phyloP scores from a whole-genome alignment of 2,888 invertebrate species.

The Caenorhabditis sp. region DNA sequence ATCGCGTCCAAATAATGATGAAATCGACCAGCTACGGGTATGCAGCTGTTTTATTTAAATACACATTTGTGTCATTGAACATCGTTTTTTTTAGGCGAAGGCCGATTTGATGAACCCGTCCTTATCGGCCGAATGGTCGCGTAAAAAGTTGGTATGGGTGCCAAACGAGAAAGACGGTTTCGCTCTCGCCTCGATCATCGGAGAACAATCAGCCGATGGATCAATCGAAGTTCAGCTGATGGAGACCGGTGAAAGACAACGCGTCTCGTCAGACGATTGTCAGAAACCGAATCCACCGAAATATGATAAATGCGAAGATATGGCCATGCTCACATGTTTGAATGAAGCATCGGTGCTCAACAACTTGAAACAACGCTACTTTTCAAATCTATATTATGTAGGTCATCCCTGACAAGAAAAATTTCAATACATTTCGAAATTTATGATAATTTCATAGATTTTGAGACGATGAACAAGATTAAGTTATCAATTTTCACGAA shows the following conservation, averaged over 20 bases:
- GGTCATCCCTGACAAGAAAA: no score
- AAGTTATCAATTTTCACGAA: no score
- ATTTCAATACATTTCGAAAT: no score
- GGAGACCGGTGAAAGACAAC: conserved; percentile 80
- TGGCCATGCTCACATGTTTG: conserved; percentile 98
- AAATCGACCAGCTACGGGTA: conserved; percentile 32
- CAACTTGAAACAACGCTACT: conserved; percentile 99
- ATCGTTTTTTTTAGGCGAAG: conserved; percentile 19
- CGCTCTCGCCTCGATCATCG: conserved; percentile 92
- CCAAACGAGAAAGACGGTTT: conserved; percentile 87
- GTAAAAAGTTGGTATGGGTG: conserved; percentile 97
- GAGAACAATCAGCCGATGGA: conserved; percentile 86
- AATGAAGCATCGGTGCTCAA: conserved; percentile 99
- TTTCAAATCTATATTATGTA: conserved; percentile 98
- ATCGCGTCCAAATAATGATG: conserved; percentile 36
- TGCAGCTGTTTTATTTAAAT: neutral
- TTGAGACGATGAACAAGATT: no score
- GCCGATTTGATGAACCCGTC: conserved; percentile 34
- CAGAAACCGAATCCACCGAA: conserved; percentile 94
- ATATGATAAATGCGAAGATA: conserved; percentile 99
- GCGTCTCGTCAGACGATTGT: conserved; percentile 76
- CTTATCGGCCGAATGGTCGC: conserved; percentile 90
- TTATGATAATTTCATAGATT: no score
- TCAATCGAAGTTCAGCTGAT: conserved; percentile 86
- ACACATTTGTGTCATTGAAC: neutral